phyloP scores from a whole-genome alignment of 2,113 vertebrate genomes.

The Chelonoidis abingdonii region DNA sequence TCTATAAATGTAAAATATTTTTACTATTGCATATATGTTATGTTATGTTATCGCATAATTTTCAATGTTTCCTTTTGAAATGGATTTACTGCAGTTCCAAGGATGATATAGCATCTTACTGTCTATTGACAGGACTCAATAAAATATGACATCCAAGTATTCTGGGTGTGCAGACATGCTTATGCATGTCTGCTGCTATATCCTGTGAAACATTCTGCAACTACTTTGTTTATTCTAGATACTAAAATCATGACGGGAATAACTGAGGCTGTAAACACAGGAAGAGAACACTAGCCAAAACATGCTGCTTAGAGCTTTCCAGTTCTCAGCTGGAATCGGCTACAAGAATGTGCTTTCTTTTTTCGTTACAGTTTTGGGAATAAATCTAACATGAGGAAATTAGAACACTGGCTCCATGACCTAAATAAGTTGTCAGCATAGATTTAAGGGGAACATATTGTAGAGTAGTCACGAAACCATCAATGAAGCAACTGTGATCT shows the following conservation, averaged over 20 bases:
- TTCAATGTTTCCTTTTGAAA: not conserved
- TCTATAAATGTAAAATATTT: not conserved
- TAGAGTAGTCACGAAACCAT: not conserved
- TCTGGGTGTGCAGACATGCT: not conserved
- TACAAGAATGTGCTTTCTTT: constrained; percentile 4
- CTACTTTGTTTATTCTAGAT: not conserved
- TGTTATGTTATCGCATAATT: not conserved
- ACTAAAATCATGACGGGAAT: not conserved
- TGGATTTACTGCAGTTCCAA: not conserved
- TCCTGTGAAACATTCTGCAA: not conserved
- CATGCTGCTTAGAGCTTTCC: not conserved
- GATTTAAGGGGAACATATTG: constrained; percentile 45
- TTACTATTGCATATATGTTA: not conserved
- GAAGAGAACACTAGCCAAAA: not conserved
- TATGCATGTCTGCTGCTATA: rapidly evolving
- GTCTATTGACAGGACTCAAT: not conserved
- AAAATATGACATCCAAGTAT: not conserved
- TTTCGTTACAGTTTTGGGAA: constrained; percentile 46
- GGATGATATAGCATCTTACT: not conserved
- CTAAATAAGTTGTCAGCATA: constrained; percentile 60
- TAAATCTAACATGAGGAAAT: constrained; percentile 57
- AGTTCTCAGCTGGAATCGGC: not conserved
- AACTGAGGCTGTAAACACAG: constrained; percentile 7
- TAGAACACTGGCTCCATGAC: constrained; percentile 42
- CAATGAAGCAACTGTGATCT: constrained; percentile 40